Base-by-base conservation (phyloP, 2,888 invertebrate genomes). In the Candidula unifasciata region DNA sequence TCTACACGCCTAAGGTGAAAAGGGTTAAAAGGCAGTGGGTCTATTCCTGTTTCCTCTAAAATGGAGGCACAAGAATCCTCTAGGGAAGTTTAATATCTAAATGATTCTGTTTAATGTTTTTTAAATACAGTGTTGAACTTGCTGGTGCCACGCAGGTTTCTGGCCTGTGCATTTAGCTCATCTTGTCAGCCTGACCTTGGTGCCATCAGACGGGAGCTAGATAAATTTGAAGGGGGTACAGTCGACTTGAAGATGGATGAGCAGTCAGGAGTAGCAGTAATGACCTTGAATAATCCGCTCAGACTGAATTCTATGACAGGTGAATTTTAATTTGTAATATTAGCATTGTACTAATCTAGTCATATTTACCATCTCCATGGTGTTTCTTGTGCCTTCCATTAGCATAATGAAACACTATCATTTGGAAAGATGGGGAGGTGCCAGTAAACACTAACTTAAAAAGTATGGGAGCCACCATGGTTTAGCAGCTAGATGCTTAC, bases 181-280 rank as follows among this genome's bases (percentile, higher is more conserved):
- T 37, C 44, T 10, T 3, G 54, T 27, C 54, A 71, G 37, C 54
- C 81, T 13, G 69, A 85, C 24, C 80, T 87, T 52, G 73, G 37
- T n/a, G 80, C 82, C 54, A 83, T 87, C 52, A 79, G 87, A 3
- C 52, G 81, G 16, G 76, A 86, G 68, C 83, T 88, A 16, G 60
- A 74, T n/a, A 82, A 83, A 44, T 87, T 76, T 57, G 60, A 79
- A 8, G 90, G 90, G 10, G 92, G 92, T 0, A 87, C 88, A 6
- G 89, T 92, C 1, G 90, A 90, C 52, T 85, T 92, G 60, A 87
- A 89, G 13, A 94, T 92, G 88, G 92, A 94, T 89, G 93, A 94
- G 10, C 85, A 87, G 0, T 90, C 91, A 33, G 94, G 95, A 3
- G 93, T 95, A 57, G 95, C 95, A 6, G 92, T 90, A 5, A 87